phyloP scores from a whole-genome alignment of 2,888 invertebrate genomes.

The Coelinius sp. region DNA sequence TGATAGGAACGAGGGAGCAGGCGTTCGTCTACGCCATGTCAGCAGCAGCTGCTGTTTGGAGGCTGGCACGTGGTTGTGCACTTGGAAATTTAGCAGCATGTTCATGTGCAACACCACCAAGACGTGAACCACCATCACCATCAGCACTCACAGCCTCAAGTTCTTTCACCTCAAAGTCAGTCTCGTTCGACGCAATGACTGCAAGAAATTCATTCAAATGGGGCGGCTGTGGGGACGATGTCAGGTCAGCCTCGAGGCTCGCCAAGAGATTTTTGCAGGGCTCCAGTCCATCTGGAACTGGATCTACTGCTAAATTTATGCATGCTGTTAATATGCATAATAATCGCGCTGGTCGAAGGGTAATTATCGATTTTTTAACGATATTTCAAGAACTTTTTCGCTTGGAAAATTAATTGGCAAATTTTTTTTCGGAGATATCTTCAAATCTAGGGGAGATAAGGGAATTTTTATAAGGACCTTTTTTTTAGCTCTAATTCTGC shows the following conservation, averaged over 20 bases:
- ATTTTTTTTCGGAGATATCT: too few relatives aligned
- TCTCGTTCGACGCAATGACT: slow-evolving; percentile 62
- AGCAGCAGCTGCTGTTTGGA: slow-evolving; percentile 84
- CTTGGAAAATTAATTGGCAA: background rate
- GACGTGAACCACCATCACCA: slow-evolving; percentile 73
- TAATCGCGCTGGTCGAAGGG: slow-evolving; percentile 83
- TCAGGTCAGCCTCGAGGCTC: slow-evolving; percentile 81
- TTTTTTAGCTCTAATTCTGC: too few relatives aligned
- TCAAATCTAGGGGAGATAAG: too few relatives aligned
- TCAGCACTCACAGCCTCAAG: slow-evolving; percentile 63
- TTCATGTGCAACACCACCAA: slow-evolving; percentile 83
- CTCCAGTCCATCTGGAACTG: slow-evolving; percentile 67
- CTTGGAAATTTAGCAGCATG: slow-evolving; percentile 83
- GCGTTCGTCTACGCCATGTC: slow-evolving; percentile 88
- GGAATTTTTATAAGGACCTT: too few relatives aligned
- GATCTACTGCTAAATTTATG: slow-evolving; percentile 68
- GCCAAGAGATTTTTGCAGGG: slow-evolving; percentile 81
- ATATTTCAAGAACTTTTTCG: background rate
- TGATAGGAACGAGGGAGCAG: slow-evolving; percentile 85
- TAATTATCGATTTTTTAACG: slow-evolving; percentile 63
- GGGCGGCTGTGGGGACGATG: slow-evolving; percentile 91
- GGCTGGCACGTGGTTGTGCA: slow-evolving; percentile 84
- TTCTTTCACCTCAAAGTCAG: slow-evolving; percentile 58
- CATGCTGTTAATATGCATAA: slow-evolving; percentile 86
- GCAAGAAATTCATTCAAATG: slow-evolving; percentile 81